phyloP scores from a whole-genome alignment of 2,888 invertebrate species.

The Poecilus cupreus region DNA sequence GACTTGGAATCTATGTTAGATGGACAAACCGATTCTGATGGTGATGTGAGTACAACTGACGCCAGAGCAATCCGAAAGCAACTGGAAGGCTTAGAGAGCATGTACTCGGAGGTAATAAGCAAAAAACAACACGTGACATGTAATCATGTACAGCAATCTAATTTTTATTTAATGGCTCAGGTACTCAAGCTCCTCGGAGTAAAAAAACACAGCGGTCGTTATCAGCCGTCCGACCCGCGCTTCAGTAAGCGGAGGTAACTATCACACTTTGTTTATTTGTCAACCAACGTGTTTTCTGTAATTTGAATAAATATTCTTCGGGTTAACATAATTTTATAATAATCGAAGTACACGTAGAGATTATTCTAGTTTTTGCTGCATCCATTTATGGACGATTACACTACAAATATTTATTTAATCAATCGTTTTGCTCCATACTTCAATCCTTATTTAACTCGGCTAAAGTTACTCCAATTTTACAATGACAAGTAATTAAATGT shows the following conservation, averaged over 20 bases:
- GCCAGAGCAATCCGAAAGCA: constrained; percentile 87
- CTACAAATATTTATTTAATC: too few species aligned
- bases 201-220: constrained; percentile 72
- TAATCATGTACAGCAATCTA: constrained; percentile 65
- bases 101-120: constrained; percentile 86
- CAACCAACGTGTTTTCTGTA: constrained; percentile 6
- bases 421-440: too few species aligned
- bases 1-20: constrained; percentile 88
- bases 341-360: neutral
- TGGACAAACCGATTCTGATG: constrained; percentile 80
- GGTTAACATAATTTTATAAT: constrained; percentile 8
- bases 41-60: constrained; percentile 84
- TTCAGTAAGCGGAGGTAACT: constrained; percentile 69
- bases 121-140: constrained; percentile 56
- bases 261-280: neutral
- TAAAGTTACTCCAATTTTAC: too few species aligned
- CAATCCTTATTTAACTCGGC: too few species aligned
- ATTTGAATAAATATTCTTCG: constrained; percentile 29
- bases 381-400: too few species aligned
- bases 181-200: constrained; percentile 79
- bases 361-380: neutral
- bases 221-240: constrained; percentile 77
- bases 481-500: too few species aligned
- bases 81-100: constrained; percentile 87
- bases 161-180: constrained; percentile 67